Conservation (phyloP, 2,888 invertebrate species). For the Patella caerulea region DNA sequence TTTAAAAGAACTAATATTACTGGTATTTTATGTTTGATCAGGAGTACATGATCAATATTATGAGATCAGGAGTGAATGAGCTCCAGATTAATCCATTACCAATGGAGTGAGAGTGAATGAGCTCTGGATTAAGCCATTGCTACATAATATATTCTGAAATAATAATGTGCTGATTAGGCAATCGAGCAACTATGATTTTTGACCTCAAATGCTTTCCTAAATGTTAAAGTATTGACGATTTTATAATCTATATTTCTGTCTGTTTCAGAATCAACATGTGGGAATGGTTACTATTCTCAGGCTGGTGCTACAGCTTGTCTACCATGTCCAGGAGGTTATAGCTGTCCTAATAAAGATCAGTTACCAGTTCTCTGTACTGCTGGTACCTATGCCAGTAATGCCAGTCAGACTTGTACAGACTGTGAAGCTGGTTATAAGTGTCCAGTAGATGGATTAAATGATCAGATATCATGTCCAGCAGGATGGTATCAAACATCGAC, state of each 20-base stretch:
- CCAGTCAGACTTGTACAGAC: slow-evolving; percentile 42
- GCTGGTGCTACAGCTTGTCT: slow-evolving; percentile 53
- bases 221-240: too few species aligned
- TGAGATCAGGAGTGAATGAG: too few species aligned
- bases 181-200: too few species aligned
- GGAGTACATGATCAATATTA: too few species aligned
- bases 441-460: slow-evolving; percentile 46
- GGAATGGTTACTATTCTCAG: slow-evolving; percentile 58
- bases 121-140: too few species aligned
- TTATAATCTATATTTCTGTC: neutral
- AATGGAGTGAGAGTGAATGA: too few species aligned
- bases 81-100: too few species aligned
- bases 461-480: slow-evolving; percentile 49
- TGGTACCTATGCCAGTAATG: slow-evolving; percentile 49
- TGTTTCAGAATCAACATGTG: slow-evolving; percentile 47
- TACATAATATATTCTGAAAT: too few species aligned
- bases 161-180: too few species aligned
- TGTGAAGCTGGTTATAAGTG: slow-evolving; percentile 62
- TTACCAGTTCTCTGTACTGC: slow-evolving; percentile 44
- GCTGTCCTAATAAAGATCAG: slow-evolving; percentile 44
- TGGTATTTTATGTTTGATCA: too few species aligned
- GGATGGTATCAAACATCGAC: slow-evolving; percentile 56
- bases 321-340: slow-evolving; percentile 61
- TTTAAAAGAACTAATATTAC: too few species aligned
- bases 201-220: too few species aligned